A percentile compares a stretch with the other conserved stretches of the same genome.
Conservation (phyloP, 2,797 vertebrate genomes). For the Kryptolebias ocellatus region DNA sequence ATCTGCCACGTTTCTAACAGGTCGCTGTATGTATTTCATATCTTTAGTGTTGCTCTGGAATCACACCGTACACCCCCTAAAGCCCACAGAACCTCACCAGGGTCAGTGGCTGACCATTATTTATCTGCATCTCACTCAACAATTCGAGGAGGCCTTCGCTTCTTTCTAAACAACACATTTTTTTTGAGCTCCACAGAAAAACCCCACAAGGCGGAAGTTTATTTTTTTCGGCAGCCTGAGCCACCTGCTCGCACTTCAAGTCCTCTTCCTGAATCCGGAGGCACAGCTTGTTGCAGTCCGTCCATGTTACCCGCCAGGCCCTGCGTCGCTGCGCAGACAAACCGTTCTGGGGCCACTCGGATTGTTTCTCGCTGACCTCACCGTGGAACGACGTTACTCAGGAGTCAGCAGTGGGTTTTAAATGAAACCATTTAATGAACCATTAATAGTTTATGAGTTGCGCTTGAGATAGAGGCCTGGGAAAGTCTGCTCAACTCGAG, state of each 20-base stretch:
- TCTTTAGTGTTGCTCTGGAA: slow-evolving; percentile 13
- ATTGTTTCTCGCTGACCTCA: slow-evolving; percentile 67
- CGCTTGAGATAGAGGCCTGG: slow-evolving; percentile 25
- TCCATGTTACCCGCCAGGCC: slow-evolving; percentile 12
- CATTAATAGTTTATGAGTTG: slow-evolving; percentile 52
- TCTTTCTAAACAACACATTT: slow-evolving; percentile 19
- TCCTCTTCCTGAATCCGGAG: slow-evolving; percentile 53
- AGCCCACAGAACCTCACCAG: background rate
- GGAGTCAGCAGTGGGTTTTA: slow-evolving; percentile 50
- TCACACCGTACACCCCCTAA: slow-evolving; percentile 10
- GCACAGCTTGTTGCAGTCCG: slow-evolving; percentile 19
- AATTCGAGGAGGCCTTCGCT: background rate
- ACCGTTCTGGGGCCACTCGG: slow-evolving; percentile 28
- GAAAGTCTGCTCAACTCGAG: slow-evolving; percentile 25
- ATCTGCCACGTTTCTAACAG: too few species aligned
- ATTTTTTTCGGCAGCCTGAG: slow-evolving; percentile 22
- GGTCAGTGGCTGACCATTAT: slow-evolving; percentile 19
- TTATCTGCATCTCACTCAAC: slow-evolving; percentile 32
- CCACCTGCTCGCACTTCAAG: slow-evolving; percentile 57
- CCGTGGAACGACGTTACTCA: slow-evolving; percentile 38
- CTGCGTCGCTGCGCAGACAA: slow-evolving; percentile 3
- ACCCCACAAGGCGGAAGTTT: slow-evolving; percentile 12
- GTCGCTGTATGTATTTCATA: background rate
- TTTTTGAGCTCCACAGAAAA: slow-evolving; percentile 1
- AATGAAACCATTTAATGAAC: slow-evolving; percentile 43